phyloP scores from a whole-genome alignment of 2,113 vertebrate species.

The Melanotaenia duboulayi region DNA sequence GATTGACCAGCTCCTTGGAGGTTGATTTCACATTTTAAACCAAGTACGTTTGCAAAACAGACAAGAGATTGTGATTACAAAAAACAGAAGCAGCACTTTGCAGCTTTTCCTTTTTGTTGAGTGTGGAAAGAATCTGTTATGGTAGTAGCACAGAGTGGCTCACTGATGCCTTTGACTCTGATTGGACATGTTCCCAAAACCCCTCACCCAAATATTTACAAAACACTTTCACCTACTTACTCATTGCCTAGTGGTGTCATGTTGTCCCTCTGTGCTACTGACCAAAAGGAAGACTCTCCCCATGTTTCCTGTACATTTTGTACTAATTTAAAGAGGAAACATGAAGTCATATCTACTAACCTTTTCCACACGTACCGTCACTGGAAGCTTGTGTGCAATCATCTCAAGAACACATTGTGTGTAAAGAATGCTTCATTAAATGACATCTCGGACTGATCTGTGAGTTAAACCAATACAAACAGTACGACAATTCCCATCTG shows the following conservation, averaged over 20 bases:
- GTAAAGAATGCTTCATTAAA: neutral
- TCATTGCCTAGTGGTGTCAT: constrained; percentile 14
- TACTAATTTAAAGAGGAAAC: constrained; percentile 44
- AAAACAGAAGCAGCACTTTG: neutral
- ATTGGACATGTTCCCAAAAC: constrained; percentile 44
- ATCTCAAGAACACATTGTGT: neutral
- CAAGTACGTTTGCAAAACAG: constrained; percentile 2
- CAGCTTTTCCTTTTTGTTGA: constrained; percentile 48
- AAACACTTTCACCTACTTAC: constrained; percentile 70
- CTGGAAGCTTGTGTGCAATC: neutral
- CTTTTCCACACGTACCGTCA: constrained; percentile 18
- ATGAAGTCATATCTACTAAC: neutral
- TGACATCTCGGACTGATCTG: constrained; percentile 27
- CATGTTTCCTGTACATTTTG: constrained; percentile 37
- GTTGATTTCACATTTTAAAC: neutral
- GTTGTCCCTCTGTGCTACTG: constrained; percentile 5
- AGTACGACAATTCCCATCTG: constrained; percentile 27
- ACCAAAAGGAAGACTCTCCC: constrained; percentile 12
- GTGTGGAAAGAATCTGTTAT: constrained; percentile 63
- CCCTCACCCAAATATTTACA: constrained; percentile 56
- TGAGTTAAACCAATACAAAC: constrained; percentile 18
- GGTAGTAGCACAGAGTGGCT: neutral
- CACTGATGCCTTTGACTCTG: constrained; percentile 48
- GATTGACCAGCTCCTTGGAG: neutral
- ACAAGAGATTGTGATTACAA: constrained; percentile 37